Evolutionary conservation across 2,797 vertebrate species (phyloP).

Genomic region (Scolopax bukidnonensis): DNA sequence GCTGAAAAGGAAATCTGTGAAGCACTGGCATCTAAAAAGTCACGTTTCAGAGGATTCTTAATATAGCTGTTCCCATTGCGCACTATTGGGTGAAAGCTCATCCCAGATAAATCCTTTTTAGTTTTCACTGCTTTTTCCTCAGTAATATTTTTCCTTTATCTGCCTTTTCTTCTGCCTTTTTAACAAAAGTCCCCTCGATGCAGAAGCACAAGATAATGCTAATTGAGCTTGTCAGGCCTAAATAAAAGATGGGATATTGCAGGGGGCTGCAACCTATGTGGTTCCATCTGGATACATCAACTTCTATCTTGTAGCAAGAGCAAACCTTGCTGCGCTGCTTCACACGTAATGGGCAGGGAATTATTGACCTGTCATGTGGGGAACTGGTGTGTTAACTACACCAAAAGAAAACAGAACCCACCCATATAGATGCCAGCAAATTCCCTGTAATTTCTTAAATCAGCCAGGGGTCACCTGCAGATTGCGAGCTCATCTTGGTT

Average conservation of each 20-base stretch:
- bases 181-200: conserved; percentile 13
- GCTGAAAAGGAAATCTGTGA: neutral
- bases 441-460: neutral
- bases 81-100: neutral
- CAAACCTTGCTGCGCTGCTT: neutral
- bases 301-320: conserved; percentile 21
- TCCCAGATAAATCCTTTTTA: conserved; percentile 3
- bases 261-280: neutral
- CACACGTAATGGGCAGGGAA: neutral
- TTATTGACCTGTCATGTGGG: conserved; percentile 28
- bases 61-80: conserved; percentile 5
- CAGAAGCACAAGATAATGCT: conserved; percentile 42
- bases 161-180: conserved; percentile 20
- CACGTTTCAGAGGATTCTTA: neutral
- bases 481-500: neutral
- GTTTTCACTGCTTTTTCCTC: neutral
- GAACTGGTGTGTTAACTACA: neutral
- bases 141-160: neutral
- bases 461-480: neutral
- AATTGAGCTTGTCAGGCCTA: conserved; percentile 66
- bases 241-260: conserved; percentile 54
- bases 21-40: neutral
- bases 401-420: neutral
- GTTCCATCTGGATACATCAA: conserved; percentile 49
- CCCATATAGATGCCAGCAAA: neutral